A percentile compares a stretch with the other conserved stretches of the same genome.
Evolutionary conservation across 2,888 invertebrate genomes (phyloP).

Genomic region (Metacarcinus magister): DNA sequence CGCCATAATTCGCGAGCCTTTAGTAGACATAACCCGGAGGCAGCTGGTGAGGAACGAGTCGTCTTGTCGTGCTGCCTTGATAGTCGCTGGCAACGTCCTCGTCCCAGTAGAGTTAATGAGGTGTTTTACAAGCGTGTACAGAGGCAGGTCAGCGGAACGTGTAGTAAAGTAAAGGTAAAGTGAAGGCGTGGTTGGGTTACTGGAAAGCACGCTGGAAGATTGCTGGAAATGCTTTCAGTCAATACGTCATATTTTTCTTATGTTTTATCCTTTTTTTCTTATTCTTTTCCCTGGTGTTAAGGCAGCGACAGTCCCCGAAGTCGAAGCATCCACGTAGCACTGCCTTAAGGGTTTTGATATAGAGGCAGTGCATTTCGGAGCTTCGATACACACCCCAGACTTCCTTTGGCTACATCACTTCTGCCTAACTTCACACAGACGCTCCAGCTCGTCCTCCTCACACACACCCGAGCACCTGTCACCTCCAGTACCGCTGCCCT

Average conservation of each 20-base stretch:
- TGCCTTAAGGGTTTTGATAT: not conserved
- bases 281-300: not conserved
- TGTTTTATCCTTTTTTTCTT: not conserved
- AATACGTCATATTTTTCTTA: not conserved
- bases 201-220: not conserved
- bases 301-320: not conserved
- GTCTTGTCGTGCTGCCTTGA: not conserved
- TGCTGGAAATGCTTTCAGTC: not conserved
- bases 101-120: not conserved
- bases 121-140: not conserved
- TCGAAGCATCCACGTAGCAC: not conserved
- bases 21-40: constrained; percentile 1
- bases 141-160: not conserved
- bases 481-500: not conserved
- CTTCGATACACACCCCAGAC: not conserved
- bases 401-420: not conserved
- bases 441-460: not conserved
- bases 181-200: not conserved
- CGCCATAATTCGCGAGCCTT: not conserved
- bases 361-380: not conserved
- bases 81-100: not conserved
- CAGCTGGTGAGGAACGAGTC: not conserved
- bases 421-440: not conserved
- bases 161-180: not conserved
- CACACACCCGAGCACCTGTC: not conserved